Evolutionary conservation across 2,888 invertebrate species (phyloP), one percentile per base, ranked within the genome.

Genomic region (Amphipoea oculea): DNA sequence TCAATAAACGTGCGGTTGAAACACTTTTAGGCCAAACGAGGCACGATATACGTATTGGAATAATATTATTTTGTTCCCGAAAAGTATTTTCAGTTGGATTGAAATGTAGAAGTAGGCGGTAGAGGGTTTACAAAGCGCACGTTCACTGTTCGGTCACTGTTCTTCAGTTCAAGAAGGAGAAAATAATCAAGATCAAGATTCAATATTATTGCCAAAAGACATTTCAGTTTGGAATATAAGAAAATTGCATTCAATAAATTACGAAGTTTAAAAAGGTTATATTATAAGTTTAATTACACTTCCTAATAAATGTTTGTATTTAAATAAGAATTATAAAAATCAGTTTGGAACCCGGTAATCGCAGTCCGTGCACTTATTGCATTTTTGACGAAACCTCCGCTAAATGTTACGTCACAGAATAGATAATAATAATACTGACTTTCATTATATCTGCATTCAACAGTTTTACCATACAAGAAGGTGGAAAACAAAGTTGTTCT

Each of bases 1-100:
- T 80, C 79, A 87, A 87, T 87, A 87, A 73, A 74, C 65, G 73
- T 54, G 54, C n/a, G 51, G 70, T 76, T 68, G 76, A 71, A 81
- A 85, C 36, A 72, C n/a, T 79, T 86, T 84, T 57, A 67, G 68
- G 67, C 65, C 60, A 62, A 84, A 75, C 51, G 72, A 71, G 40
- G 12, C 51, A 45, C 12, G 17, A 12, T 65, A 42, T 70, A 73
- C 51, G 42, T 57, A 63, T 54, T 45, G 40, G 20, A 73, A 73
- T 72, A 66, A 63, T 3, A 70, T 36, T 0, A 45, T 69, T 70
- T 67, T 0, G 36, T 45, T 45, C 0, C 42, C 2, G 42, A 68
- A 79, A 72, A 17, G 9, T n/a, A 40, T 67, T 84, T 51, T 62
- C 4, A 12, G 14, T 14, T 6, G 29, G 29, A 29, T 62, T 62